phyloP scores from a whole-genome alignment of 2,888 invertebrate genomes.

The Sericinus montela region DNA sequence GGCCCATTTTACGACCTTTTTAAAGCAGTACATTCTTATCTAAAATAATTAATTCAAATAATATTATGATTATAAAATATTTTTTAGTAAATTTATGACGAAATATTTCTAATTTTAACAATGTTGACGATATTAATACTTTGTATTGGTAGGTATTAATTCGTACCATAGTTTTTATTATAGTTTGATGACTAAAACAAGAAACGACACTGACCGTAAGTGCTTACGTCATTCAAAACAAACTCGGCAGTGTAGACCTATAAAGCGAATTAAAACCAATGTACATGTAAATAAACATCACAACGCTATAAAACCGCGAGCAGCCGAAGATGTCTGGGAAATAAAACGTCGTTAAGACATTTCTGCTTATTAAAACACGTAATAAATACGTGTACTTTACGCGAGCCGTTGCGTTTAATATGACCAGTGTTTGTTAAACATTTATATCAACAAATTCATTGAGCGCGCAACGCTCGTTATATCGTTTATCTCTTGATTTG shows the following conservation, averaged over 20 bases:
- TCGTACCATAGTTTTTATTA: not conserved
- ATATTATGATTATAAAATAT: too few species aligned
- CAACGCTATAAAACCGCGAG: conserved; percentile 29
- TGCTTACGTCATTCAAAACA: conserved; percentile 25
- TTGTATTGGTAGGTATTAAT: not conserved
- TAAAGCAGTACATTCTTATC: too few species aligned
- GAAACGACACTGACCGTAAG: conserved; percentile 22
- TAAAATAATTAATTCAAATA: too few species aligned
- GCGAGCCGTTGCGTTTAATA: not conserved
- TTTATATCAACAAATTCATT: conserved; percentile 2
- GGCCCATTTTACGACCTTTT: too few species aligned
- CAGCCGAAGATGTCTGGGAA: conserved; percentile 57
- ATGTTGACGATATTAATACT: not conserved
- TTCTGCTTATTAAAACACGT: conserved; percentile 35
- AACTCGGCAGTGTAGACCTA: conserved; percentile 21
- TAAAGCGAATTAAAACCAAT: conserved; percentile 25
- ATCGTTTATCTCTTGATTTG: conserved; percentile 4
- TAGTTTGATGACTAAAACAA: conserved; percentile 10
- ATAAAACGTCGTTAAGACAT: conserved; percentile 48
- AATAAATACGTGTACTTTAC: conserved; percentile 15
- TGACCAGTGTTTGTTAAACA: conserved; percentile 1
- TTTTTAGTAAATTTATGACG: too few species aligned
- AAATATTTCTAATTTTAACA: too few species aligned
- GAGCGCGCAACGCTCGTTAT: not conserved
- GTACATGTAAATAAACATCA: conserved; percentile 27